A percentile compares a stretch with the other conserved stretches of the same genome.
These are phyloP conservation scores for Andrena bicolor DNA, from an alignment of 2,888 invertebrate species.

Conservation along the genomic window DNA sequence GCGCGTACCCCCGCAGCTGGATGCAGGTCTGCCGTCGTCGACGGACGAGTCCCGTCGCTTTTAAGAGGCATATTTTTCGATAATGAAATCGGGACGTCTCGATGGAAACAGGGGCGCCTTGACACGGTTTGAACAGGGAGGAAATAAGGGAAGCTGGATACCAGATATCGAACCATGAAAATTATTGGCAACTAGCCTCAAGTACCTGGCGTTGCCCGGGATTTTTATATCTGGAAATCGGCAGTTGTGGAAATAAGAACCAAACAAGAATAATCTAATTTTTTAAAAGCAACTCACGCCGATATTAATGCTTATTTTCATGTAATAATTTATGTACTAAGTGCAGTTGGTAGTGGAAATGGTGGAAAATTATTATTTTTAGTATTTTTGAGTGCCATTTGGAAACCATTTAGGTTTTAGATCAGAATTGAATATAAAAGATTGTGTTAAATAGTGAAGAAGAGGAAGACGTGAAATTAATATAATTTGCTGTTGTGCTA, in stretches of 20 bases:
- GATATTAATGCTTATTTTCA: too few relatives aligned
- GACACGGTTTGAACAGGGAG: not conserved
- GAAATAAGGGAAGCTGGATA: not conserved
- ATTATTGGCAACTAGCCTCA: not conserved
- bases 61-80: constrained; percentile 54
- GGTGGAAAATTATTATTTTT: too few relatives aligned
- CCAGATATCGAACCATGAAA: constrained; percentile 24
- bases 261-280: not conserved
- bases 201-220: too few relatives aligned
- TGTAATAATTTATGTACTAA: too few relatives aligned
- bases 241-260: not conserved
- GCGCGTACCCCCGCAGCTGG: constrained; percentile 20
- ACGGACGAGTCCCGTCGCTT: constrained; percentile 56
- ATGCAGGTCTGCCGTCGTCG: constrained; percentile 35
- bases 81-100: constrained; percentile 50
- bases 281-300: not conserved
- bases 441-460: too few relatives aligned
- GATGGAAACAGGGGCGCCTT: constrained; percentile 17
- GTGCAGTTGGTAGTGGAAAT: too few relatives aligned
- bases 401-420: too few relatives aligned
- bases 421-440: too few relatives aligned
- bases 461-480: too few relatives aligned
- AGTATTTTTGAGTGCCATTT: too few relatives aligned
- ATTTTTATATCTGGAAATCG: not conserved
- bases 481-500: too few relatives aligned